Conservation (phyloP, 2,797 vertebrate species). For the Parauchenoglanis ngamensis region DNA sequence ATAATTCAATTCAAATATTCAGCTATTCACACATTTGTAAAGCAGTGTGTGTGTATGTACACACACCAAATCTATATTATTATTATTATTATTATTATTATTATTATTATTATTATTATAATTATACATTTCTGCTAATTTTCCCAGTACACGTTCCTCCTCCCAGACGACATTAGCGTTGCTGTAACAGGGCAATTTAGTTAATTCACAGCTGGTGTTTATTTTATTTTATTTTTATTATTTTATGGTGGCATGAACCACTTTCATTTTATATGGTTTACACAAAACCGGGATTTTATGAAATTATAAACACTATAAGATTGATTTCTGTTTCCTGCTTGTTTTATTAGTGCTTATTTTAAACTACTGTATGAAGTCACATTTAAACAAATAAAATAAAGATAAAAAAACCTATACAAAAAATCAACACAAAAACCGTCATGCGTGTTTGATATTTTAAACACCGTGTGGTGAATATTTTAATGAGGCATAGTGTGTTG, state of each 20-base stretch:
- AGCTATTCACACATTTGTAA: not conserved
- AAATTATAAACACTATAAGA: not conserved
- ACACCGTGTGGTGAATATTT: constrained; percentile 2
- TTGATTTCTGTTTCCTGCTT: not conserved
- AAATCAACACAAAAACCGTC: not conserved
- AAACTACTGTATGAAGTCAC: not conserved
- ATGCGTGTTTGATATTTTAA: constrained; percentile 14
- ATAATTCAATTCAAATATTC: not conserved
- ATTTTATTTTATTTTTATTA: not conserved
- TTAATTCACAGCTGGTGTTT: constrained; percentile 11
- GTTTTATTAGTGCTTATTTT: not conserved
- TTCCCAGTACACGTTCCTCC: constrained; percentile 4
- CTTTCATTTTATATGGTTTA: not conserved
- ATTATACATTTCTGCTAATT: constrained; percentile 21
- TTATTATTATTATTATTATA: not conserved
- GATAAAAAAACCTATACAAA: not conserved
- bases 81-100: not conserved
- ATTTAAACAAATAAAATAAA: not conserved
- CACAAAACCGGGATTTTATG: not conserved
- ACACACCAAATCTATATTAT: not conserved
- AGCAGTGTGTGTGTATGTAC: not conserved
- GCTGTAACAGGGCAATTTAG: not conserved
- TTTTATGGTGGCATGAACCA: not conserved
- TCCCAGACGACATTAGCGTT: constrained; percentile 4
- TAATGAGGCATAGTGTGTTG: constrained; percentile 14